phyloP scores from a whole-genome alignment of 2,888 invertebrate species.

The Spicauda simplicius region DNA sequence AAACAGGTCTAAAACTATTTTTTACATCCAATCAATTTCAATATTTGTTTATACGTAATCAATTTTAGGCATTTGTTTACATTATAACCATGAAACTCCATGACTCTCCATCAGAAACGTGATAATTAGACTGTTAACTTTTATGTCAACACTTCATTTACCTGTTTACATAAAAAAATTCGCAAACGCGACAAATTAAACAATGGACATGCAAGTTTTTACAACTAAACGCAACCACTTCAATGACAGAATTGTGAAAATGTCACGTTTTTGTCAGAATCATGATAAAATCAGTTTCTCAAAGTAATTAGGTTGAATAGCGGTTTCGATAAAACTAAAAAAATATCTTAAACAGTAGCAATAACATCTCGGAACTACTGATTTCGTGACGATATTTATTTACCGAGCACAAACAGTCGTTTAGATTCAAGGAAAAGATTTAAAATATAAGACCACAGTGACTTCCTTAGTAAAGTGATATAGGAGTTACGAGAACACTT shows the following conservation, averaged over 20 bases:
- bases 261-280: neutral
- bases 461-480: slow-evolving; percentile 27
- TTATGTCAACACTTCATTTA: neutral
- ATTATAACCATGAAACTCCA: no score
- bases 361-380: neutral
- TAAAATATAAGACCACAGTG: slow-evolving; percentile 12
- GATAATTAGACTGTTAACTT: neutral
- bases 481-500: slow-evolving; percentile 35
- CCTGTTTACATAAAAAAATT: neutral
- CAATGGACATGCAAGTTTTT: neutral
- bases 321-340: neutral
- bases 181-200: neutral
- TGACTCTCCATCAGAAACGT: neutral
- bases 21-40: no score
- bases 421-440: slow-evolving; percentile 22
- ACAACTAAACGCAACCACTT: neutral
- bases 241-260: slow-evolving; percentile 9
- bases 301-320: neutral
- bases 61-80: no score
- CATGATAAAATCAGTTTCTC: neutral
- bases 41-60: no score
- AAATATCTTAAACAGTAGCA: neutral
- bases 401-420: neutral
- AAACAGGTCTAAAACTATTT: no score
- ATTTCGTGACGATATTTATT: slow-evolving; percentile 3